A percentile compares a stretch with the other conserved stretches of the same genome.
Evolutionary conservation across 2,888 invertebrate species (phyloP).

Genomic region (Girardia tigrina): DNA sequence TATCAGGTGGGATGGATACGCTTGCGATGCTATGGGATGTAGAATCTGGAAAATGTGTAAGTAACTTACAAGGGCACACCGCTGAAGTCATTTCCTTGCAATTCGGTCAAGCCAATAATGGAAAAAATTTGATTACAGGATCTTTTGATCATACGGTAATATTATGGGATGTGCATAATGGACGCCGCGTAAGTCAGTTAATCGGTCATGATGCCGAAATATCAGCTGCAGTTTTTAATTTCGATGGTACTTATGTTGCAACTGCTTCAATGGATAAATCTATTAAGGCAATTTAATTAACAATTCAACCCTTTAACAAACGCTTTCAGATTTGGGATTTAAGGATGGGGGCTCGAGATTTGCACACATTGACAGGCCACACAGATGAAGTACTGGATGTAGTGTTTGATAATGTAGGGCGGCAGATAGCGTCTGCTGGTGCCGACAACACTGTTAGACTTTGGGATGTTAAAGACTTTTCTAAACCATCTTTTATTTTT

Average conservation of each 20-base stretch:
- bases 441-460: constrained; percentile 64
- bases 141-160: constrained; percentile 66
- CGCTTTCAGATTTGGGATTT: constrained; percentile 33
- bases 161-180: constrained; percentile 62
- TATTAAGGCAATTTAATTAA: constrained; percentile 28
- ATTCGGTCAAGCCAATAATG: constrained; percentile 57
- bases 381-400: constrained; percentile 60
- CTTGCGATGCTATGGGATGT: constrained; percentile 62
- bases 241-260: constrained; percentile 49
- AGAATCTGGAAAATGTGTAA: constrained; percentile 55
- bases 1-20: constrained; percentile 61
- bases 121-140: constrained; percentile 62
- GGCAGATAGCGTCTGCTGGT: constrained; percentile 61
- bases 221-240: constrained; percentile 51
- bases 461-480: constrained; percentile 55
- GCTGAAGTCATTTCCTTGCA: constrained; percentile 64
- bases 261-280: constrained; percentile 51
- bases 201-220: constrained; percentile 51
- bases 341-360: constrained; percentile 36
- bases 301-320: no score
- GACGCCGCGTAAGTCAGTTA: constrained; percentile 46
- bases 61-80: constrained; percentile 56
- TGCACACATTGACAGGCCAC: constrained; percentile 48
- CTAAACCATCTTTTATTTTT: constrained; percentile 44
- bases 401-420: constrained; percentile 63